Conservation (phyloP, 2,797 vertebrate genomes). For the Pangasius macronema region DNA sequence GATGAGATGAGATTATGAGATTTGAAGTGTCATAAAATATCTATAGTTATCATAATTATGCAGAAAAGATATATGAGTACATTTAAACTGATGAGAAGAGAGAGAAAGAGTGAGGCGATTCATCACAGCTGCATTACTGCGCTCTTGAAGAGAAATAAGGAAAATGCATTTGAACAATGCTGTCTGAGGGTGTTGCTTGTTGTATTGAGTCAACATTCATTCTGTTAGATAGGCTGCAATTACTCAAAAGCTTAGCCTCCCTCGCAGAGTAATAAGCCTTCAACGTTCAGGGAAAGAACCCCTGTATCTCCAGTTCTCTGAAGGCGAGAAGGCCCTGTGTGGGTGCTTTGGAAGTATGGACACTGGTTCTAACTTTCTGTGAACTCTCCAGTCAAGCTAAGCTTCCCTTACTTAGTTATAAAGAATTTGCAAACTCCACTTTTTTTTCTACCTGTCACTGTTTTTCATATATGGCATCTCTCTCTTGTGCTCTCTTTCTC, state of each 20-base stretch:
- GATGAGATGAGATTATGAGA: conserved; percentile 19
- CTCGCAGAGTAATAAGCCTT: background rate
- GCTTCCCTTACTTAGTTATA: background rate
- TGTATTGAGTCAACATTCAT: conserved; percentile 21
- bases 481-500: background rate
- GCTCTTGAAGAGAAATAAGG: conserved; percentile 4
- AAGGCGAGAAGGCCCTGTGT: conserved; percentile 3
- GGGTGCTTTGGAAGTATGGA: conserved; percentile 8
- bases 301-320: background rate
- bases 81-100: conserved; percentile 50
- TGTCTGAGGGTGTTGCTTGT: conserved; percentile 29
- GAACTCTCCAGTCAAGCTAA: background rate
- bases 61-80: background rate
- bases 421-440: background rate
- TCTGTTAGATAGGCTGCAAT: conserved; percentile 28
- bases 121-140: background rate
- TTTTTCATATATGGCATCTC: background rate
- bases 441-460: background rate
- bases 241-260: conserved; percentile 23
- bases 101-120: conserved; percentile 44
- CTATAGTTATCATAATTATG: conserved; percentile 26
- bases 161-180: conserved; percentile 22
- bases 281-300: background rate
- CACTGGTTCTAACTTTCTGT: background rate
- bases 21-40: conserved; percentile 24